Evolutionary conservation across 1,140 invertebrate species (phyloP).

Genomic region (Heliconius melpomene): DNA sequence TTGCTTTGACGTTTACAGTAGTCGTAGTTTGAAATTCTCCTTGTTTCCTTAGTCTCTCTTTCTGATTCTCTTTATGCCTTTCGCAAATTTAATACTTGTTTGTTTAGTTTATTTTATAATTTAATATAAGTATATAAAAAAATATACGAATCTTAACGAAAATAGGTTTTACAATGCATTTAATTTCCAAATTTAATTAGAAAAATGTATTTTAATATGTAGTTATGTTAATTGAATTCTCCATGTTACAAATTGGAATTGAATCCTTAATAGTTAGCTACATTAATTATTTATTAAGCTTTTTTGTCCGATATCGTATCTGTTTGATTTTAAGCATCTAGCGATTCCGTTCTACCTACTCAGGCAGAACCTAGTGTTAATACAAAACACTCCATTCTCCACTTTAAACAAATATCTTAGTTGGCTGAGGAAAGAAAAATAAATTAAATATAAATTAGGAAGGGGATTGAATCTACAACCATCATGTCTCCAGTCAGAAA

Average conservation of each 20-base stretch:
- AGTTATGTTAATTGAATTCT: slow-evolving; percentile 4
- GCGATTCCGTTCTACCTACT: not conserved
- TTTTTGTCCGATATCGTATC: slow-evolving; percentile 19
- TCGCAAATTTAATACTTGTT: no score
- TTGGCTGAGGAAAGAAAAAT: not conserved
- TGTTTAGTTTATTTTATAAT: no score
- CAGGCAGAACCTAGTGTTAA: not conserved
- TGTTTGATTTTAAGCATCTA: not conserved
- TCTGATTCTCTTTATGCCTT: no score
- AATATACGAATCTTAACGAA: not conserved
- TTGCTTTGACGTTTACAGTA: not conserved
- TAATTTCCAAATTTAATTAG: not conserved
- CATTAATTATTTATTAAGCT: slow-evolving; percentile 29
- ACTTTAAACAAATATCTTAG: no score
- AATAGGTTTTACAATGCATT: not conserved
- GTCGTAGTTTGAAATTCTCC: not conserved
- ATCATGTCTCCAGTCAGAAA: no score
- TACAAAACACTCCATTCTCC: no score
- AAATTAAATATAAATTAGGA: not conserved
- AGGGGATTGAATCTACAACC: not conserved
- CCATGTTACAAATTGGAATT: not conserved
- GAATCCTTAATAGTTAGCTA: not conserved
- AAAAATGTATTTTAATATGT: not conserved
- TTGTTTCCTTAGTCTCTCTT: not conserved
- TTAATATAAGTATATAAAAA: no score